These are phyloP conservation scores for Ophioninae sp. DNA, from an alignment of 2,888 invertebrate genomes.

Conservation along the genomic window DNA sequence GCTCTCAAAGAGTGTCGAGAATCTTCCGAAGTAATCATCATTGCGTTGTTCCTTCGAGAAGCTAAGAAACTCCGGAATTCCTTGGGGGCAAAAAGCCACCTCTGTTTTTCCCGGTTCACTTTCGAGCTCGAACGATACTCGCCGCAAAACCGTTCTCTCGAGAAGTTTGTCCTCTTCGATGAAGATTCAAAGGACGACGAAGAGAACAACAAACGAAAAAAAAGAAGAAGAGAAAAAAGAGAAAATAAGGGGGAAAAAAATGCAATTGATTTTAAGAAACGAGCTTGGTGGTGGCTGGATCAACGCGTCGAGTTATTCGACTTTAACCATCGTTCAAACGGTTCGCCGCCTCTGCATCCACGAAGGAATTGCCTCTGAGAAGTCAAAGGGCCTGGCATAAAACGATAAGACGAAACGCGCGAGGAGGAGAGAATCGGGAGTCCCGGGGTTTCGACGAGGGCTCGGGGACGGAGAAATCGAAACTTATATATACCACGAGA, in stretches of 20 bases:
- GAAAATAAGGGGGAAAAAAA: neutral
- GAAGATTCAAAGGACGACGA: neutral
- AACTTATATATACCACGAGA: neutral
- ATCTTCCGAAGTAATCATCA: too few relatives aligned
- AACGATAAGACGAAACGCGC: slow-evolving; percentile 52
- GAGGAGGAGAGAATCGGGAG: slow-evolving; percentile 22
- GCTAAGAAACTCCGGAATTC: neutral
- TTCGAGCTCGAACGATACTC: too few relatives aligned
- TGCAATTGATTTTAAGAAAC: neutral
- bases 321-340: slow-evolving; percentile 46
- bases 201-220: too few relatives aligned
- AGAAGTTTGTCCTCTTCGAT: neutral
- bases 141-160: too few relatives aligned
- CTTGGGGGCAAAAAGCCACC: neutral
- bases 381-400: slow-evolving; percentile 57
- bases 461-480: slow-evolving; percentile 3
- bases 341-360: slow-evolving; percentile 13
- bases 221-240: too few relatives aligned
- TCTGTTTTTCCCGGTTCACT: too few relatives aligned
- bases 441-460: slow-evolving; percentile 8
- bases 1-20: too few relatives aligned
- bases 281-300: slow-evolving; percentile 1
- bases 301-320: slow-evolving; percentile 37
- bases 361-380: slow-evolving; percentile 45
- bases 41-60: too few relatives aligned